Conservation (phyloP, 2,113 vertebrate genomes). For the Apus apus region DNA sequence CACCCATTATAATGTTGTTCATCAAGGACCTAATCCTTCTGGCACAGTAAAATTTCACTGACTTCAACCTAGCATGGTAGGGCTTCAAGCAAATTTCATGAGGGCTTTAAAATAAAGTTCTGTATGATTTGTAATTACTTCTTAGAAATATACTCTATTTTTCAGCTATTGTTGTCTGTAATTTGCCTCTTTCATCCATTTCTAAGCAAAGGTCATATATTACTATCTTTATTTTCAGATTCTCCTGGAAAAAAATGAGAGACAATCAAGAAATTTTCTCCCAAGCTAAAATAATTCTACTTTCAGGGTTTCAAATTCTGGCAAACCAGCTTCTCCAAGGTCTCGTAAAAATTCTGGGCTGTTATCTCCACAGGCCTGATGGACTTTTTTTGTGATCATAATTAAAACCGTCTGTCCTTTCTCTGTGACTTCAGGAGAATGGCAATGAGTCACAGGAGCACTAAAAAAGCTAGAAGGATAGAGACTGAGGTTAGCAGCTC, state of each 20-base stretch:
- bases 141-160: background rate
- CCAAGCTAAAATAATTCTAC: constrained; percentile 16
- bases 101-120: background rate
- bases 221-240: constrained; percentile 1
- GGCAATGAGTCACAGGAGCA: constrained; percentile 63
- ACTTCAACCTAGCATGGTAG: background rate
- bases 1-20: background rate
- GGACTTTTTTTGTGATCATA: constrained; percentile 41
- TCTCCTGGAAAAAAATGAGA: background rate
- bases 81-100: background rate
- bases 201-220: background rate
- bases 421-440: constrained; percentile 64
- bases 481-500: constrained; percentile 38
- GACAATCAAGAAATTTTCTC: background rate
- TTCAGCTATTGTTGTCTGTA: background rate
- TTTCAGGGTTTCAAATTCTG: constrained; percentile 40
- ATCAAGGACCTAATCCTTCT: background rate
- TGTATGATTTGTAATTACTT: background rate
- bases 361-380: constrained; percentile 64
- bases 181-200: background rate
- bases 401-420: constrained; percentile 69
- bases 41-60: background rate
- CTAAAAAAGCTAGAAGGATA: constrained; percentile 35
- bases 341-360: constrained; percentile 65
- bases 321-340: constrained; percentile 53